A percentile compares a stretch with the other conserved stretches of the same genome.
These are phyloP conservation scores for Hippolais icterina DNA, from an alignment of 2,113 vertebrate species.

Conservation along the genomic window DNA sequence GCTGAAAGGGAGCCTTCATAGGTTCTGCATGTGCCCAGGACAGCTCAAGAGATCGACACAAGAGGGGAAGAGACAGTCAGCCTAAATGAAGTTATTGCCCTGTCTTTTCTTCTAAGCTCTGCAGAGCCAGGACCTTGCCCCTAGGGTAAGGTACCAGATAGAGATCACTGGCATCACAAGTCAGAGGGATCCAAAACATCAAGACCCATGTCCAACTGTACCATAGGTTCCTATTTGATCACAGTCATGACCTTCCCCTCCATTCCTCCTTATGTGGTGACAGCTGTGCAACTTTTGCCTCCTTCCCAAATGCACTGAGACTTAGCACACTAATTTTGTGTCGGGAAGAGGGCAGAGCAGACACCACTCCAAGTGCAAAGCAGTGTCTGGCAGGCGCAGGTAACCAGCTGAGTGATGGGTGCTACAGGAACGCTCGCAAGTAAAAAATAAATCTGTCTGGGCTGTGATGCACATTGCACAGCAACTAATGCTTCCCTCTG, in stretches of 20 bases:
- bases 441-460: slow-evolving; percentile 32
- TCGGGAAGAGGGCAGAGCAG: not conserved
- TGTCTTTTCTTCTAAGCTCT: not conserved
- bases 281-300: not conserved
- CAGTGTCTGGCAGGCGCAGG: fast-evolving
- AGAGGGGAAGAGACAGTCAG: not conserved
- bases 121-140: not conserved
- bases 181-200: not conserved
- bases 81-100: not conserved
- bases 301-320: not conserved
- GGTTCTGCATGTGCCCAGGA: not conserved
- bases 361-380: not conserved
- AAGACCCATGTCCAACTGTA: fast-evolving
- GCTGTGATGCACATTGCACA: not conserved
- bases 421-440: not conserved
- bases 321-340: not conserved
- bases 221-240: fast-evolving
- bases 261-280: not conserved
- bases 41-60: not conserved
- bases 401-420: not conserved
- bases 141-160: not conserved
- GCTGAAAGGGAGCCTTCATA: not conserved
- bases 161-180: not conserved
- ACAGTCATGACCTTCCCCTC: not conserved
- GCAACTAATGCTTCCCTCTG: not conserved